phyloP scores from a whole-genome alignment of 1,140 invertebrate genomes.

The Myzus persicae region DNA sequence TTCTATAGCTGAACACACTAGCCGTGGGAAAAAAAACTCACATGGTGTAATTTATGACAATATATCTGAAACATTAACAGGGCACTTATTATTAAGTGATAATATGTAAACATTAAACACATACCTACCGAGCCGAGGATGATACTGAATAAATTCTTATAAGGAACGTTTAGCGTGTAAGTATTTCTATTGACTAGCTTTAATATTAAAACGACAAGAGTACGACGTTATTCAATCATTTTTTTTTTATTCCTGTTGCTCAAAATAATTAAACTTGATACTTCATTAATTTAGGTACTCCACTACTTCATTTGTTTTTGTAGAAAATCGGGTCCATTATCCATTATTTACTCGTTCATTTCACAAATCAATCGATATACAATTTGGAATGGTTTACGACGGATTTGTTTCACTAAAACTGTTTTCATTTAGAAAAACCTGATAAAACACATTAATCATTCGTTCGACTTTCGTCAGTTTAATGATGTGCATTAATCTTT shows the following conservation, averaged over 20 bases:
- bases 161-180: not conserved
- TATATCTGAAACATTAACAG: not conserved
- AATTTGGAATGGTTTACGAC: not conserved
- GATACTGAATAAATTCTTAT: not conserved
- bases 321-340: not conserved
- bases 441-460: slow-evolving; percentile 46
- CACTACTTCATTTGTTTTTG: not conserved
- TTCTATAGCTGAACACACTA: no score
- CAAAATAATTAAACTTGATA: not conserved
- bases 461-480: not conserved
- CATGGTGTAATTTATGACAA: not conserved
- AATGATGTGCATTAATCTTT: not conserved
- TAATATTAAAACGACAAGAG: not conserved
- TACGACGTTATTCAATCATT: not conserved
- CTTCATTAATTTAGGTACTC: not conserved
- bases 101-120: not conserved
- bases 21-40: not conserved
- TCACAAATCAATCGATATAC: not conserved
- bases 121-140: not conserved
- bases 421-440: slow-evolving; percentile 4
- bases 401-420: not conserved
- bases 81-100: not conserved
- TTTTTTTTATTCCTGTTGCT: not conserved
- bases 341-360: not conserved
- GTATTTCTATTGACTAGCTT: not conserved